Evolutionary conservation across 1,140 invertebrate species (phyloP).

Genomic region (Drosophila bocki): DNA sequence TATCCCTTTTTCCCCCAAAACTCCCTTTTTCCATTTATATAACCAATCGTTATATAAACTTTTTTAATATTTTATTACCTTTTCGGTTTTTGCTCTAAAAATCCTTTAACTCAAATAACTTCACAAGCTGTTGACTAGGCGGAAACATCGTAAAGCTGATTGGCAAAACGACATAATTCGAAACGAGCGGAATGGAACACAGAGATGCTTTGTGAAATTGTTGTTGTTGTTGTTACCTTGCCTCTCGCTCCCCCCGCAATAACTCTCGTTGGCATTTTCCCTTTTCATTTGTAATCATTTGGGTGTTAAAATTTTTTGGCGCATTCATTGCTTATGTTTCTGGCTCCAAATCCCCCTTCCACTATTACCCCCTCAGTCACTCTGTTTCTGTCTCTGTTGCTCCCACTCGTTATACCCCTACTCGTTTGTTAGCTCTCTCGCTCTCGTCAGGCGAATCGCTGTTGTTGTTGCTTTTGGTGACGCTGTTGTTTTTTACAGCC

Average conservation of each 20-base stretch:
- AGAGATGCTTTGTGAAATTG: background rate
- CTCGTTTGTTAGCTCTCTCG: background rate
- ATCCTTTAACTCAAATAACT: constrained; percentile 3
- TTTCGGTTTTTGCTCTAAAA: background rate
- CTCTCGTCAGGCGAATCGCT: background rate
- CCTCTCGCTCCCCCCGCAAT: constrained; percentile 5
- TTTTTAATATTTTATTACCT: constrained; percentile 9
- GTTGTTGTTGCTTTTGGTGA: constrained; percentile 34
- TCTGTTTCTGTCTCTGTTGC: too few species aligned
- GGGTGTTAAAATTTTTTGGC: constrained; percentile 77
- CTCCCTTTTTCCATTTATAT: background rate
- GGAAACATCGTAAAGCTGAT: constrained; percentile 20
- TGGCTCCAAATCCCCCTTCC: constrained; percentile 3
- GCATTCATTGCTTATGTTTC: constrained; percentile 62
- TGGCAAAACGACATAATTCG: constrained; percentile 27
- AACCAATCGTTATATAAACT: background rate
- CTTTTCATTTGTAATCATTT: constrained; percentile 78
- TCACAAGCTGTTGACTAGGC: constrained; percentile 19
- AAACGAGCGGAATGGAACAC: constrained; percentile 28
- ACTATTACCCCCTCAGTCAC: background rate
- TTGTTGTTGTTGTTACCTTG: background rate
- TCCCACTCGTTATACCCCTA: background rate
- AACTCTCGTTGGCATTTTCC: background rate
- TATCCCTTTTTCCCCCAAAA: background rate
- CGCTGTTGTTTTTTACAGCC: constrained; percentile 81